phyloP scores from a whole-genome alignment of 2,797 vertebrate species.

The Nasua narica region DNA sequence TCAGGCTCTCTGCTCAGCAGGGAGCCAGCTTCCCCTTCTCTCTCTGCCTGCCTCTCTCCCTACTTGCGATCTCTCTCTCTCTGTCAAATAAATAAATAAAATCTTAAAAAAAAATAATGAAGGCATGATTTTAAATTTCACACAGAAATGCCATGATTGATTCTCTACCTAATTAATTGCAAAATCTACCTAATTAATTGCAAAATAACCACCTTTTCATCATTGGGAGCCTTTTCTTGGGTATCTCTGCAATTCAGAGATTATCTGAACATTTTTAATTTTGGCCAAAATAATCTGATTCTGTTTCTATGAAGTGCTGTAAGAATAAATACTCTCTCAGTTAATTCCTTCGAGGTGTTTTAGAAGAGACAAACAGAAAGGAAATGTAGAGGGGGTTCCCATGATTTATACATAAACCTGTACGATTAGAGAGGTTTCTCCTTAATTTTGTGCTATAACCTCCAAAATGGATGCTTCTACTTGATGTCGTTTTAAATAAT shows the following conservation, averaged over 20 bases:
- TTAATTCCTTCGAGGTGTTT: conserved; percentile 31
- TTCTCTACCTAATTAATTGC: not conserved
- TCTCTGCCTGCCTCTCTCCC: no score
- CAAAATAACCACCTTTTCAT: not conserved
- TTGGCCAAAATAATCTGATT: not conserved
- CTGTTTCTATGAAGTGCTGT: not conserved
- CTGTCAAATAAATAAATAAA: no score
- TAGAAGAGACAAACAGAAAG: conserved; percentile 20
- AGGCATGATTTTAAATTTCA: conserved; percentile 26
- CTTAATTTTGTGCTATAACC: not conserved
- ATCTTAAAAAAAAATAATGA: not conserved
- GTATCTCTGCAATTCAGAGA: not conserved
- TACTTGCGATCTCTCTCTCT: no score
- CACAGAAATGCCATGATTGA: not conserved
- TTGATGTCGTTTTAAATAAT: conserved; percentile 40
- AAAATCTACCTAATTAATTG: not conserved
- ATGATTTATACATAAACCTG: not conserved
- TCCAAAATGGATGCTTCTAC: conserved; percentile 14
- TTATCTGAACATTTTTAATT: not conserved
- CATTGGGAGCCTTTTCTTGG: not conserved
- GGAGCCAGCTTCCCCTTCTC: no score
- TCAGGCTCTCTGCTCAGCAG: no score
- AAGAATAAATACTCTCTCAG: conserved; percentile 17
- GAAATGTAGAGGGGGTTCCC: not conserved
- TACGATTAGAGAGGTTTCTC: not conserved